phyloP scores from a whole-genome alignment of 2,797 vertebrate genomes.

The Premnoplex brunnescens region DNA sequence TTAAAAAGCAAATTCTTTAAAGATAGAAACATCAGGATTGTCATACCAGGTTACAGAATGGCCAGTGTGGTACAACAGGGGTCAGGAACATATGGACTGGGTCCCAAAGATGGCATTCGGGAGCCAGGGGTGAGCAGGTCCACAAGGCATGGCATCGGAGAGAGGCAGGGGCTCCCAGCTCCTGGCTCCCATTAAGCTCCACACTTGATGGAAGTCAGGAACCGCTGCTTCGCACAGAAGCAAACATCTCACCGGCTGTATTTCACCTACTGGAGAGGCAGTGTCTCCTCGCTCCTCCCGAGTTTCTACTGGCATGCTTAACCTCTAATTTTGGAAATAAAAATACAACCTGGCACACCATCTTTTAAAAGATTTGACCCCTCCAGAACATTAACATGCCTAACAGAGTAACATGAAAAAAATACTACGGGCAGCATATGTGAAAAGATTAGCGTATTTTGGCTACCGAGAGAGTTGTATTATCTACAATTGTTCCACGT shows the following conservation, averaged over 20 bases:
- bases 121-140: constrained; percentile 43
- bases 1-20: constrained; percentile 10
- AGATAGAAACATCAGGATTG: constrained; percentile 23
- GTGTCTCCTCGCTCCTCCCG: constrained; percentile 7
- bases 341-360: constrained; percentile 55
- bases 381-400: not conserved
- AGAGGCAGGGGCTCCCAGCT: constrained; percentile 26
- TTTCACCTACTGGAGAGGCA: constrained; percentile 37
- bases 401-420: not conserved
- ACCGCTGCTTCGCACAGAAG: not conserved
- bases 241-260: not conserved
- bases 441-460: not conserved
- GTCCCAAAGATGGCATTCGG: constrained; percentile 19
- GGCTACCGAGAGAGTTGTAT: not conserved
- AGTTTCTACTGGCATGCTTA: constrained; percentile 49
- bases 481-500: not conserved
- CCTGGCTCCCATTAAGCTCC: constrained; percentile 12
- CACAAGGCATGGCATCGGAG: not conserved
- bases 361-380: not conserved
- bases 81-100: not conserved
- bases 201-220: not conserved
- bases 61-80: constrained; percentile 44
- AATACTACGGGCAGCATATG: not conserved
- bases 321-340: constrained; percentile 56
- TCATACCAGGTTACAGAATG: constrained; percentile 50